These are phyloP conservation scores for Tetramorium simillimum DNA, from an alignment of 1,140 invertebrate species.

Conservation along the genomic window DNA sequence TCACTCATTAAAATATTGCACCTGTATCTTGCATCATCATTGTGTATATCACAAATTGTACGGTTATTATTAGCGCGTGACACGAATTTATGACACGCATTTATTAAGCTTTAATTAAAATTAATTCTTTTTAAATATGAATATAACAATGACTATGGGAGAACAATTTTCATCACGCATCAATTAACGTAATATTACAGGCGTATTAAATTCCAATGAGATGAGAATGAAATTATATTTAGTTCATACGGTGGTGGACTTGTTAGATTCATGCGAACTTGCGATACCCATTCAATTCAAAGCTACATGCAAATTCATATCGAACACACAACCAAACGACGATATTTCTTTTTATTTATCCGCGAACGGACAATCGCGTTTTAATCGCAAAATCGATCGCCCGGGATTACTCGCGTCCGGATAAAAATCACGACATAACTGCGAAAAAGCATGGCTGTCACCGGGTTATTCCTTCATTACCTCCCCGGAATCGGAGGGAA, in stretches of 20 bases:
- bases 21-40: too few relatives aligned
- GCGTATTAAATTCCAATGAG: neutral
- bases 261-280: neutral
- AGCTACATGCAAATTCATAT: neutral
- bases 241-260: too few relatives aligned
- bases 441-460: slow-evolving; percentile 12
- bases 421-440: slow-evolving; percentile 19
- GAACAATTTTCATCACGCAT: neutral
- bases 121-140: neutral
- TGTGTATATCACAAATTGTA: too few relatives aligned
- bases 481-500: neutral
- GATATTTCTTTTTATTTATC: slow-evolving; percentile 11
- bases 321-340: too few relatives aligned
- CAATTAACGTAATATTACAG: neutral
- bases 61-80: neutral
- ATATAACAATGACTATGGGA: neutral
- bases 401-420: neutral
- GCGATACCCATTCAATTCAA: neutral
- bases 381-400: neutral
- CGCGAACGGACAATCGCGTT: neutral
- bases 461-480: slow-evolving; percentile 16
- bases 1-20: too few relatives aligned
- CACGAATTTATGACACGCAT: neutral
- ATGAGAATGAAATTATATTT: neutral
- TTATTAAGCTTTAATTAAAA: neutral